Conservation (phyloP, 2,113 vertebrate genomes). For the Podilymbus podiceps region DNA sequence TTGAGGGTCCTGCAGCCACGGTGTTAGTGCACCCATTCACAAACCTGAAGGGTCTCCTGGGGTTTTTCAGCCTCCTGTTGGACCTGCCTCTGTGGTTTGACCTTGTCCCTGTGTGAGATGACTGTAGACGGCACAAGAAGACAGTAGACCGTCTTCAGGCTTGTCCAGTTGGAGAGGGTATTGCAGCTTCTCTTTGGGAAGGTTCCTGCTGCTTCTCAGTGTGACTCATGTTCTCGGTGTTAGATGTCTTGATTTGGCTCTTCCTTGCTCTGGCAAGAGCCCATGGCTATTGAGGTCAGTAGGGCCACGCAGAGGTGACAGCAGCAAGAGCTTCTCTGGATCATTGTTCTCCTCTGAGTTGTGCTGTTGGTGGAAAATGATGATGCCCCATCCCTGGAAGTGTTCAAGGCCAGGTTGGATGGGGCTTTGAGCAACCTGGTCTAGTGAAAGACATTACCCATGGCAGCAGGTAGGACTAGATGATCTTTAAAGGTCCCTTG, state of each 20-base stretch:
- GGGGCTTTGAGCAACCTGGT: neutral
- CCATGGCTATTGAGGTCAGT: neutral
- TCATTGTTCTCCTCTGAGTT: neutral
- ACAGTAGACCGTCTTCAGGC: neutral
- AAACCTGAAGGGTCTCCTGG: neutral
- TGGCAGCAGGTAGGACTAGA: neutral
- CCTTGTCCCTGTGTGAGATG: neutral
- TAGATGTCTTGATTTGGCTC: neutral
- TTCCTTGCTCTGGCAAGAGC: neutral
- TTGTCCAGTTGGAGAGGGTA: neutral
- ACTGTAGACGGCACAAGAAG: neutral
- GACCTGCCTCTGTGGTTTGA: neutral
- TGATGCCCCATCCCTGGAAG: neutral
- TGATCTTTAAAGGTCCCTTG: neutral
- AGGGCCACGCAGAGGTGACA: neutral
- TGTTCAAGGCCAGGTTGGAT: neutral
- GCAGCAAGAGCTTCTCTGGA: neutral
- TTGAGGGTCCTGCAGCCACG: neutral
- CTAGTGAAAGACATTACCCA: neutral
- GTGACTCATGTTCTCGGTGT: fast-evolving
- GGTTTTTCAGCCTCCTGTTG: neutral
- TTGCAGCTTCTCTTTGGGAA: neutral
- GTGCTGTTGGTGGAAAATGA: neutral
- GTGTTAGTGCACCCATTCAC: neutral
- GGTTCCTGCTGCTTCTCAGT: neutral